phyloP scores from a whole-genome alignment of 2,797 vertebrate genomes.

The Falco naumanni region DNA sequence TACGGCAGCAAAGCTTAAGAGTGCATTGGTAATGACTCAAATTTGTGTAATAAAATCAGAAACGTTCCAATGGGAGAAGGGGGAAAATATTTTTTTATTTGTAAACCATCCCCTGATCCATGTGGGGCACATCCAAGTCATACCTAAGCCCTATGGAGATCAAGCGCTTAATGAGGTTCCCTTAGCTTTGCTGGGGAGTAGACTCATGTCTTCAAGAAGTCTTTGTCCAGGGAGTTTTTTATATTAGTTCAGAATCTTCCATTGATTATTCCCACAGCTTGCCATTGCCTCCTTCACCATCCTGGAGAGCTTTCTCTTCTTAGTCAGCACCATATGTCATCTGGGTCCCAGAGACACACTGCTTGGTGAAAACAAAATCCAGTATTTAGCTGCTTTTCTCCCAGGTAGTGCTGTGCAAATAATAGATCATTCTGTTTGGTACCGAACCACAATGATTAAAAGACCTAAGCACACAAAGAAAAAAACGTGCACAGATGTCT shows the following conservation, averaged over 20 bases:
- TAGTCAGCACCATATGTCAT: rapidly evolving
- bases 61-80: background rate
- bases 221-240: background rate
- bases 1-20: background rate
- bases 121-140: background rate
- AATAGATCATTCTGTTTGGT: background rate
- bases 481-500: background rate
- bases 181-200: background rate
- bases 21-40: background rate
- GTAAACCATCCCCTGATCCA: background rate
- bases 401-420: background rate
- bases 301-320: background rate
- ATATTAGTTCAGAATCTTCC: background rate
- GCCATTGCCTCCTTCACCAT: background rate
- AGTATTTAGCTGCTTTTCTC: background rate
- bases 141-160: background rate
- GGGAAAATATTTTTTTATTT: background rate
- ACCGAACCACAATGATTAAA: background rate
- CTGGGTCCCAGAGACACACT: background rate
- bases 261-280: background rate
- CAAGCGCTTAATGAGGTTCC: background rate
- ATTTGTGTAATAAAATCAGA: background rate
- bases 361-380: no score
- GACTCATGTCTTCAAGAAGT: background rate
- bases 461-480: background rate